Percentiles rank a stretch among this genome's conserved stretches.
Evolutionary conservation across 1,140 invertebrate species (phyloP).

Genomic region (Hypsibius dujardini): DNA sequence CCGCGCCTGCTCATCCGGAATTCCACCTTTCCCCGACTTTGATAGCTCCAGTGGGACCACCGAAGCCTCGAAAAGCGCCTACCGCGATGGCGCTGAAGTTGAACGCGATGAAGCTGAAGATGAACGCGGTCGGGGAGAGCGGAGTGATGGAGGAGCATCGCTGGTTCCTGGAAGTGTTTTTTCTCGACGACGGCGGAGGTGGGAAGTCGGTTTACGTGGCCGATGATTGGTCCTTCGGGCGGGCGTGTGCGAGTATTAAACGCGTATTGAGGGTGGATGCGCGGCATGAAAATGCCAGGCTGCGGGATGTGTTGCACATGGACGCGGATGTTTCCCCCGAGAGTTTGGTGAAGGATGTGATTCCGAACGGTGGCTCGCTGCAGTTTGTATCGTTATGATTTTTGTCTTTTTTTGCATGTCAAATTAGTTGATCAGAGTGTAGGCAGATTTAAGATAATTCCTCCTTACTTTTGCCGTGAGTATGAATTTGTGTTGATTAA

Average conservation of each 20-base stretch:
- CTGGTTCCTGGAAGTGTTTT: neutral
- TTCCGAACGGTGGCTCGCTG: neutral
- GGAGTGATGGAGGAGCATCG: neutral
- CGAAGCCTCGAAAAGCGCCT: neutral
- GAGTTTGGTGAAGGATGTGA: slow-evolving; percentile 3
- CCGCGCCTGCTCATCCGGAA: too few relatives aligned
- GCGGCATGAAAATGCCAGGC: neutral
- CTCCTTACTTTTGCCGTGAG: too few relatives aligned
- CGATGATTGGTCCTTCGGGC: neutral
- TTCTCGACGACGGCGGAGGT: neutral
- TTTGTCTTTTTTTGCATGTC: too few relatives aligned
- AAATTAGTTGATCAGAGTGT: too few relatives aligned
- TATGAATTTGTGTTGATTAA: too few relatives aligned
- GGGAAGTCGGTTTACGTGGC: neutral
- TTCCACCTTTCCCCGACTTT: neutral
- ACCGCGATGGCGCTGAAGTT: neutral
- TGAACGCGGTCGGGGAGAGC: neutral
- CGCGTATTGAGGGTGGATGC: neutral
- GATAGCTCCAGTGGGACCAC: neutral
- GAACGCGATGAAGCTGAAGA: neutral
- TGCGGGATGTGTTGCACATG: too few relatives aligned
- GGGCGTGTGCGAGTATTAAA: neutral
- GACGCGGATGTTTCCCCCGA: too few relatives aligned
- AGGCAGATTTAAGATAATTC: too few relatives aligned
- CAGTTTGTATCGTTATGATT: too few relatives aligned